Percentiles rank a stretch among this genome's conserved stretches.
Evolutionary conservation across 2,888 invertebrate species (phyloP).

Genomic region (Drosophila paranaensis): DNA sequence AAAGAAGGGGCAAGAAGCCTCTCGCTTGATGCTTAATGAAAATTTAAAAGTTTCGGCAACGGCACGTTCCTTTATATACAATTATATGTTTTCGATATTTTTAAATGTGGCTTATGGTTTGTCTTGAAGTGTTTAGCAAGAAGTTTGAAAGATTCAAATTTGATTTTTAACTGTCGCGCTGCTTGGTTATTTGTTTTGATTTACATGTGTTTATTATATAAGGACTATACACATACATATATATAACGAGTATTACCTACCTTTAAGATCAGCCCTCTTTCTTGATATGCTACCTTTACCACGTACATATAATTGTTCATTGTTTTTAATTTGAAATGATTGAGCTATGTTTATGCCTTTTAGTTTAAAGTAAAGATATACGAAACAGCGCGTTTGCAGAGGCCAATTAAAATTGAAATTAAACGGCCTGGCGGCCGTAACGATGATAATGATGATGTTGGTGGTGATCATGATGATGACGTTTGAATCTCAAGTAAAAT

Average conservation of each 20-base stretch:
- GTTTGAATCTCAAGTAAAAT: slow-evolving; percentile 60
- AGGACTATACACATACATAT: slow-evolving; percentile 14
- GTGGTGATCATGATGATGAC: slow-evolving; percentile 19
- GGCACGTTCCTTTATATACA: slow-evolving; percentile 29
- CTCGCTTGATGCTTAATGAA: slow-evolving; percentile 11
- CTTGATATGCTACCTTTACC: slow-evolving; percentile 27
- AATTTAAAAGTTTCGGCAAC: slow-evolving; percentile 15
- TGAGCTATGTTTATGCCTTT: slow-evolving; percentile 62
- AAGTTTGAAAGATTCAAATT: slow-evolving; percentile 12
- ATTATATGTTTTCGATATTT: slow-evolving; percentile 5
- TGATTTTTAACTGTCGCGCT: slow-evolving; percentile 48
- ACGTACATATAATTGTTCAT: slow-evolving; percentile 12
- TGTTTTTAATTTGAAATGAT: slow-evolving; percentile 50
- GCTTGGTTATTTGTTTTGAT: slow-evolving; percentile 77
- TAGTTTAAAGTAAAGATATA: slow-evolving; percentile 75
- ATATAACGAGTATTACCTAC: slow-evolving; percentile 3
- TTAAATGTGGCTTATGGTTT: slow-evolving; percentile 4
- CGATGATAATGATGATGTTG: slow-evolving; percentile 17
- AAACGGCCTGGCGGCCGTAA: slow-evolving; percentile 28
- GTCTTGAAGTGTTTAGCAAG: not conserved
- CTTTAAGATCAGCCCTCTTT: slow-evolving; percentile 8
- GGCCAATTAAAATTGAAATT: slow-evolving; percentile 61
- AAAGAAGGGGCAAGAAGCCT: slow-evolving; percentile 2
- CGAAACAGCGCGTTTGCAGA: slow-evolving; percentile 70
- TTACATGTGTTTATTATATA: slow-evolving; percentile 52